phyloP scores from a whole-genome alignment of 2,113 vertebrate species.

The Dasyornis broadbenti region DNA sequence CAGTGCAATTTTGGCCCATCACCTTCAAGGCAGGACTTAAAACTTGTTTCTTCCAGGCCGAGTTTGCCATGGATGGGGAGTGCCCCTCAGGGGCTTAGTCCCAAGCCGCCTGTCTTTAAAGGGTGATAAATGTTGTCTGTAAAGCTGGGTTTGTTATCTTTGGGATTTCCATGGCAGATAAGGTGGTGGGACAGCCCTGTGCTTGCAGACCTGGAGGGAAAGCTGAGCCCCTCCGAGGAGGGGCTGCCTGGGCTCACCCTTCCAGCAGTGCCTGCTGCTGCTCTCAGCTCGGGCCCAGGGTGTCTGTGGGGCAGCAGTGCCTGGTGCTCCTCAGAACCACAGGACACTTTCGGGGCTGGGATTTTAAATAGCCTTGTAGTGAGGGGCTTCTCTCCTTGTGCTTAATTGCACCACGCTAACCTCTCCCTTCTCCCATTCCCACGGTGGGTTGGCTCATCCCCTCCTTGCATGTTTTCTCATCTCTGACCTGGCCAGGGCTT shows the following conservation, averaged over 20 bases:
- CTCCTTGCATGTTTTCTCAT: not conserved
- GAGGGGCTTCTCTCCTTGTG: not conserved
- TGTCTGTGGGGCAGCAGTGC: not conserved
- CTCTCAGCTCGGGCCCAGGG: fast-evolving
- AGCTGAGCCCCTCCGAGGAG: not conserved
- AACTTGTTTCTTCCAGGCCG: not conserved
- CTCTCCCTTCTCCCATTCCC: not conserved
- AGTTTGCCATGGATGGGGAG: not conserved
- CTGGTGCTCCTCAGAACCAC: not conserved
- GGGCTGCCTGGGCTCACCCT: not conserved
- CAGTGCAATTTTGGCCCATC: fast-evolving
- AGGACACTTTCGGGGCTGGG: fast-evolving
- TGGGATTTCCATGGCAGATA: conserved; percentile 31
- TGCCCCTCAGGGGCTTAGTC: not conserved
- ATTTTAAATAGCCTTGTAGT: not conserved
- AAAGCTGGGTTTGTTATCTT: conserved; percentile 39
- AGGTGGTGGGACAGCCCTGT: not conserved
- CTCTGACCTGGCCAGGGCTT: not conserved
- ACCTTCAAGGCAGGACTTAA: not conserved
- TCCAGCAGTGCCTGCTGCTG: not conserved
- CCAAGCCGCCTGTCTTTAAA: not conserved
- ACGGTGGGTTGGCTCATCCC: not conserved
- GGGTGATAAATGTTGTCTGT: conserved; percentile 57
- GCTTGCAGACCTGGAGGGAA: not conserved
- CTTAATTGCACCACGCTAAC: not conserved